phyloP scores from a whole-genome alignment of 2,797 vertebrate species.

The Cyprinodon diabolis region DNA sequence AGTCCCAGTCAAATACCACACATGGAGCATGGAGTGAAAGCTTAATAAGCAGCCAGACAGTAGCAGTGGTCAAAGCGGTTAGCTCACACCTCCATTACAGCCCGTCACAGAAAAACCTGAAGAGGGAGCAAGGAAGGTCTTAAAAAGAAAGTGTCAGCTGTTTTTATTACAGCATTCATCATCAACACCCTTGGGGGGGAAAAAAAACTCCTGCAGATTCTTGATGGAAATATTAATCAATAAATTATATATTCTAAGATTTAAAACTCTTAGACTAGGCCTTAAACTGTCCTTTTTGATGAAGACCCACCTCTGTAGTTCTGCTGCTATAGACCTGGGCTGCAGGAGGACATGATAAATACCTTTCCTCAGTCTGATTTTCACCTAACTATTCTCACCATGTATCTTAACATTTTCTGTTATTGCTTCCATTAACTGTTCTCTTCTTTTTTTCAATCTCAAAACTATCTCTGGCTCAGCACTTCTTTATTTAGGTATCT shows the following conservation, averaged over 20 bases:
- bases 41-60: constrained; percentile 51
- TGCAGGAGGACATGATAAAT: too few relatives aligned
- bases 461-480: background rate
- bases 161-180: background rate
- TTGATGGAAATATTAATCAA: background rate
- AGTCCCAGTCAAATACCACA: constrained; percentile 73
- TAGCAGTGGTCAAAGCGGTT: constrained; percentile 47
- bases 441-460: too few relatives aligned
- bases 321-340: too few relatives aligned
- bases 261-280: too few relatives aligned
- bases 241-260: too few relatives aligned
- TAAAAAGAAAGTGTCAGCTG: background rate
- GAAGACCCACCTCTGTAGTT: too few relatives aligned
- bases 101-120: constrained; percentile 23
- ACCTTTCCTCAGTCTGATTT: too few relatives aligned
- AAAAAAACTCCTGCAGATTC: background rate
- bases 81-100: constrained; percentile 53
- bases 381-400: too few relatives aligned
- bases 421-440: too few relatives aligned
- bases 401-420: too few relatives aligned
- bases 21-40: constrained; percentile 39
- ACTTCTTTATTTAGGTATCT: too few relatives aligned
- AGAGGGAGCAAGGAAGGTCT: constrained; percentile 9
- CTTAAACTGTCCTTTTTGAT: background rate
- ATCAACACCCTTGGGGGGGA: background rate